Evolutionary conservation across 1,140 invertebrate genomes (phyloP), one percentile per base, ranked within the genome.

Genomic region (Gryon sp.): DNA sequence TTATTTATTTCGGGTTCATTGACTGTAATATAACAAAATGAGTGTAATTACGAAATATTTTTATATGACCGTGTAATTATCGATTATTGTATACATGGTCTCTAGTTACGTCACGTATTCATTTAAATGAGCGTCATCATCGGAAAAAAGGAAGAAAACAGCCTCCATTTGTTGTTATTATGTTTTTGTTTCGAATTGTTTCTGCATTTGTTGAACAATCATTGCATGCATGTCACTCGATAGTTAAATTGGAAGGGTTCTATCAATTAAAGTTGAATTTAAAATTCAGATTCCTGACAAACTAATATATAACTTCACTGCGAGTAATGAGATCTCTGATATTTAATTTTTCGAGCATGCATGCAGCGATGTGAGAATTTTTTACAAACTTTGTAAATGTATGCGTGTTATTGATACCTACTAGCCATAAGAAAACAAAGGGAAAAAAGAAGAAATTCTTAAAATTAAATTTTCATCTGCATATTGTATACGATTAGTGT

Each of bases 401-500:
- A 87, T 86, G 85, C 82, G 82, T 87, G 87, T 85, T 87, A 87
- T 83, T 77, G 80, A 83, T 83, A 83, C 74, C 80, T 82, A 82
- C 50, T 87, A 87, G 84, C n/a, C n/a, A n/a, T n/a, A n/a, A n/a
- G n/a, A n/a, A n/a, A 69, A 40, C 63, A 7, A 66, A 84, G 83
- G 76, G 43, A 62, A 55, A 79, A 68, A 76, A 74, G 63, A 46
- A 62, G 43, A 73, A 74, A 75, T 68, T 38, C 57, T 57, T 34
- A 38, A 40, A 48, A 43, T 22, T 41, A 62, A 66, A 78, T 69
- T 66, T 74, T 86, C 84, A 85, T 80, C 83, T 82, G 80, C 83
- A 87, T 86, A 88, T 87, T 89, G 88, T 89, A 89, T 89, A 89
- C 87, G 88, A 89, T 80, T 89, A 89, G 88, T 81, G 87, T 88